Percentiles rank a stretch among this genome's conserved stretches.
phyloP scores from a whole-genome alignment of 1,140 invertebrate species.

The Drosophila nigromelanica region DNA sequence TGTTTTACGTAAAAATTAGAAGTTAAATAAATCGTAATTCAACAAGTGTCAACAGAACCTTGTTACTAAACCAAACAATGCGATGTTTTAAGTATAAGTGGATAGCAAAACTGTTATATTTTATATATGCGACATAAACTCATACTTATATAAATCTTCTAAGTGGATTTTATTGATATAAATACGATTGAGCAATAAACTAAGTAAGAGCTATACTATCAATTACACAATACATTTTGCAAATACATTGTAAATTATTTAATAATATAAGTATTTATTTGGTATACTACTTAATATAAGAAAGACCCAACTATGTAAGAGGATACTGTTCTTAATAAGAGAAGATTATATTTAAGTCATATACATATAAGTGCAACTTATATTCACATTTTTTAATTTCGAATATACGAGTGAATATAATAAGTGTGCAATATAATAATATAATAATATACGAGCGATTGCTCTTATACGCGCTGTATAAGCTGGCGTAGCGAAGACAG shows the following conservation, averaged over 20 bases:
- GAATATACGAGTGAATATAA: neutral
- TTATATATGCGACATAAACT: neutral
- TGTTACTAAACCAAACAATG: neutral
- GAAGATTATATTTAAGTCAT: neutral
- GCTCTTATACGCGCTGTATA: conserved; percentile 30
- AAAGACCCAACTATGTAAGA: neutral
- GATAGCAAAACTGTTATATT: conserved; percentile 16
- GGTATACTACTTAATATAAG: too few species aligned
- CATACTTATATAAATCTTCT: conserved; percentile 5
- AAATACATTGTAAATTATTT: too few species aligned
- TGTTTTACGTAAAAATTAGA: neutral
- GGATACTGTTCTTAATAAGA: neutral
- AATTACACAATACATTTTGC: neutral
- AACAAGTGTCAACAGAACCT: conserved; percentile 4
- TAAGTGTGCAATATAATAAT: too few species aligned
- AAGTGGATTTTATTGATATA: neutral
- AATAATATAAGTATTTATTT: too few species aligned
- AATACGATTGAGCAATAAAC: too few species aligned
- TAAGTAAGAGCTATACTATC: too few species aligned
- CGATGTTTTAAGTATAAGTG: conserved; percentile 1
- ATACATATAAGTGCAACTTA: neutral
- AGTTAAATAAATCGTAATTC: neutral
- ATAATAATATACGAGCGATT: neutral
- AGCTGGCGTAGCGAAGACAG: conserved; percentile 36
- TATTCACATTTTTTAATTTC: conserved; percentile 1